Base-by-base conservation (phyloP, 2,113 vertebrate genomes). In the Chitala chitala region DNA sequence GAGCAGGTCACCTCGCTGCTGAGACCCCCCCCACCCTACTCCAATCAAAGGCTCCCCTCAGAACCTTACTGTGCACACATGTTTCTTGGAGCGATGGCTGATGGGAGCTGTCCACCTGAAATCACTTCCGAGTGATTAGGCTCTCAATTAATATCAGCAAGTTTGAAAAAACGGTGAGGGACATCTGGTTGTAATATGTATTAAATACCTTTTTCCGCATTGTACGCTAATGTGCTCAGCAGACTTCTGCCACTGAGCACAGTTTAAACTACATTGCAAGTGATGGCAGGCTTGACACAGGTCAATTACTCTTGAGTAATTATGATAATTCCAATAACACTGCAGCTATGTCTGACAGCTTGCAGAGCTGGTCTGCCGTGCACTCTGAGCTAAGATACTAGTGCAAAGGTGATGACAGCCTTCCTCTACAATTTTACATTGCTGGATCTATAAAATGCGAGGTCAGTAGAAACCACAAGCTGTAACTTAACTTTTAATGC, bases 291-390 rank as follows among this genome's bases (percentile, higher is more conserved):
- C n/a, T 48, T 26, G 40, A 68, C 64, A 44, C 40, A 81, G 89
- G 86, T 89, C 89, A 91, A 89, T 91, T 89, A 91, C 88, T 87
- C 86, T 86, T 84, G 84, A 85, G 89, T 91, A 90, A 91, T 89
- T 91, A 88, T 87, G 89, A 88, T 89, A 87, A 90, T 87, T 89
- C 87, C 87, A 88, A 85, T 88, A 89, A 83, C 81, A 84, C 86
- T 75, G 85, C 85, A 88, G 88, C 89, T 88, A 89, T 86, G 88
- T 86, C 87, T 88, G 89, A 87, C 86, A 86, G 87, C 87, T 87
- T 88, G 85, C 87, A 88, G 86, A 88, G 85, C 86, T 84, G 83
- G 82, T 84, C 87, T 82, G 82, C 84, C 88, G 89, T 89, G 90
- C 89, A 86, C 84, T 81, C 87, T 84, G 87, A 89, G 61, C 20